Conservation (phyloP, 2,797 vertebrate genomes). For the Brachyrhaphis roseni region DNA sequence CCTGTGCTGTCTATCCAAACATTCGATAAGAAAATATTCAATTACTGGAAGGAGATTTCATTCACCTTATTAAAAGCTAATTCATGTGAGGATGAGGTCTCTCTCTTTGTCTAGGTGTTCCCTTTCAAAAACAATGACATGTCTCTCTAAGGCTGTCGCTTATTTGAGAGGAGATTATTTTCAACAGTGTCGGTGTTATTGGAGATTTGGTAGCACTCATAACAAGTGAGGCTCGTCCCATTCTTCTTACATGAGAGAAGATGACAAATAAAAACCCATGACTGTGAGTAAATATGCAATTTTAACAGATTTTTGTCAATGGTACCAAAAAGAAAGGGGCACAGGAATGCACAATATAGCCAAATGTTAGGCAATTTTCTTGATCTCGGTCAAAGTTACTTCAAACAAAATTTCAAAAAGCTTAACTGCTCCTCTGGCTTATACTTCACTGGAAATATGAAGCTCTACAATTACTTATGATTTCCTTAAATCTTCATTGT, state of each 20-base stretch:
- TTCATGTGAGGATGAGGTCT: conserved; percentile 40
- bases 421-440: neutral
- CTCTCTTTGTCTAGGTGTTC: conserved; percentile 46
- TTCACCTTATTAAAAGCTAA: conserved; percentile 69
- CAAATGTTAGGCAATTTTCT: neutral
- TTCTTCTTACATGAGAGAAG: conserved; percentile 37
- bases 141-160: conserved; percentile 18
- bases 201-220: conserved; percentile 23
- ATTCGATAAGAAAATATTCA: conserved; percentile 60
- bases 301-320: no score
- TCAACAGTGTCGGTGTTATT: conserved; percentile 28
- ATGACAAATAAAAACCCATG: conserved; percentile 63
- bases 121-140: conserved; percentile 53
- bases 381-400: neutral
- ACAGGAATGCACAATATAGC: neutral
- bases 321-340: neutral
- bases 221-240: conserved; percentile 36
- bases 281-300: conserved; percentile 29
- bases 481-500: neutral
- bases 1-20: conserved; percentile 23
- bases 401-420: neutral
- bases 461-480: neutral
- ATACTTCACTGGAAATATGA: neutral
- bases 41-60: conserved; percentile 49
- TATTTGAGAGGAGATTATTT: conserved; percentile 34